Conservation (phyloP, 2,113 vertebrate species). For the Ammodytes marinus region DNA sequence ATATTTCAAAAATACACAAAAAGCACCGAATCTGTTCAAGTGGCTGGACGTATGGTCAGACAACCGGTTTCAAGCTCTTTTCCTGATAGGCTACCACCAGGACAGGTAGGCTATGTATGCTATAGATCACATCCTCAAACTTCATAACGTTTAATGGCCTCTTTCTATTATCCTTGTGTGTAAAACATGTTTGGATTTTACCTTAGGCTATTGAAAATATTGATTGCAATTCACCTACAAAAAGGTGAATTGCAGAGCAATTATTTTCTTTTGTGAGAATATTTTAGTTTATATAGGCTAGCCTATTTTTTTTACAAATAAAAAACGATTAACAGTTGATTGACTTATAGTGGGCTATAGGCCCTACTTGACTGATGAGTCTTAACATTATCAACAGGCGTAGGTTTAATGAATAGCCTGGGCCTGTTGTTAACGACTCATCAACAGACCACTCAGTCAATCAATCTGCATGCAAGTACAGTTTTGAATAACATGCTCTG, state of each 20-base stretch:
- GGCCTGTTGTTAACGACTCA: no score
- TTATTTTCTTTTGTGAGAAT: not conserved
- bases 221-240: not conserved
- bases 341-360: no score
- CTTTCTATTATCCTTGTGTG: not conserved
- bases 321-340: not conserved
- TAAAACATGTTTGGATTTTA: not conserved
- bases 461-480: no score
- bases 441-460: no score
- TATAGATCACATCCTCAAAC: not conserved
- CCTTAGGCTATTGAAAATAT: not conserved
- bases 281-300: no score
- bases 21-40: not conserved
- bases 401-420: no score
- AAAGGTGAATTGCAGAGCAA: not conserved
- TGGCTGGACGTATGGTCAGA: not conserved
- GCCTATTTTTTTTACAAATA: not conserved
- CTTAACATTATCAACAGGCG: no score
- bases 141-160: not conserved
- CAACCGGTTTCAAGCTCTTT: not conserved
- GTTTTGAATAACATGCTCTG: no score
- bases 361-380: no score
- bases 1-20: not conserved
- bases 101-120: constrained; percentile 4
- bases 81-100: not conserved